Evolutionary conservation across 2,888 invertebrate genomes (phyloP).

Genomic region (Tortrix viridana): DNA sequence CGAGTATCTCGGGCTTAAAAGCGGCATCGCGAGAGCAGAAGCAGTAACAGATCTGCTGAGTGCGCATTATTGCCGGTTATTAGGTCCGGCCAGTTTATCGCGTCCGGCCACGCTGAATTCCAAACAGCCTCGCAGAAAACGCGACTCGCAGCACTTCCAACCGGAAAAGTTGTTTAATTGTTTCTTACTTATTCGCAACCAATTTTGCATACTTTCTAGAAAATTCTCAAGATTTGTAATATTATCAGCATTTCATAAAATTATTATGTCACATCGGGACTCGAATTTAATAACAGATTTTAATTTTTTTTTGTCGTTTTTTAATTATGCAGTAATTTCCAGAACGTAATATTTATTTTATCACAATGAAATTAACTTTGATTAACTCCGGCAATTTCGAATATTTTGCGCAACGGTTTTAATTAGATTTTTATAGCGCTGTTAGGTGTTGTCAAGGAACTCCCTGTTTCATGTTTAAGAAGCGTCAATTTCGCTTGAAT

Average conservation of each 20-base stretch:
- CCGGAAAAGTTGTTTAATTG: constrained; percentile 4
- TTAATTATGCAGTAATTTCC: constrained; percentile 4
- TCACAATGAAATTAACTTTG: constrained; percentile 27
- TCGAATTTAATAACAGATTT: constrained; percentile 8
- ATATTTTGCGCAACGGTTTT: constrained; percentile 21
- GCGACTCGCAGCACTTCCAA: constrained; percentile 1
- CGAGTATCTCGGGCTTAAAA: constrained; percentile 28
- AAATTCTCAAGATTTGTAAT: constrained; percentile 15
- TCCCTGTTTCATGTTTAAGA: constrained; percentile 10
- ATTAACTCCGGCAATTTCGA: constrained; percentile 19
- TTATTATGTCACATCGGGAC: constrained; percentile 6
- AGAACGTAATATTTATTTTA: constrained; percentile 16
- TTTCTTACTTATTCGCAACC: constrained; percentile 9
- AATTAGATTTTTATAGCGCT: constrained; percentile 26
- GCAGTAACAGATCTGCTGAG: constrained; percentile 54
- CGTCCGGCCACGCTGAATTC: constrained; percentile 56
- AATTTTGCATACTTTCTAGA: constrained; percentile 8
- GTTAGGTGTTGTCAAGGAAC: background rate
- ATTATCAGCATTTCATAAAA: constrained; percentile 11
- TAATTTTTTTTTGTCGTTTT: background rate
- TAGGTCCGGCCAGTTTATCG: constrained; percentile 56
- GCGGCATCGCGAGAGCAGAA: constrained; percentile 43
- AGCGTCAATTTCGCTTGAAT: constrained; percentile 10
- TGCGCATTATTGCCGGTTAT: constrained; percentile 60
- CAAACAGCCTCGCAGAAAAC: constrained; percentile 45